Conservation (phyloP, 2,113 vertebrate genomes). For the Chinchilla lanigera region DNA sequence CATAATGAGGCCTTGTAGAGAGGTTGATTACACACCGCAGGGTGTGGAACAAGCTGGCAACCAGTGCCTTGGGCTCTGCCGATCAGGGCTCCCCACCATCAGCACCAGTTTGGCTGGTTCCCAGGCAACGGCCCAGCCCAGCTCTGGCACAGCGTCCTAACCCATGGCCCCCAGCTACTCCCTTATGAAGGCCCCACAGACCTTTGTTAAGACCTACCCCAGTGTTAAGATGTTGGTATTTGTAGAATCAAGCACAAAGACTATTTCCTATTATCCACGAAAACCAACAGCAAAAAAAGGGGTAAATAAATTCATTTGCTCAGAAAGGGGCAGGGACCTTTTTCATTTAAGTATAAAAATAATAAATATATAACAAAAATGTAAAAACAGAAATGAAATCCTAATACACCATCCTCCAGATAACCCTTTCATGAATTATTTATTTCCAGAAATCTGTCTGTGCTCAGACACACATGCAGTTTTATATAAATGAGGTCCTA, state of each 20-base stretch:
- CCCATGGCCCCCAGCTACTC: neutral
- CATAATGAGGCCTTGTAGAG: neutral
- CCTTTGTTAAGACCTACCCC: neutral
- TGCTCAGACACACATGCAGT: neutral
- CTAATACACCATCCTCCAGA: neutral
- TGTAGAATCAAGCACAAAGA: constrained; percentile 20
- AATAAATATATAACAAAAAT: neutral
- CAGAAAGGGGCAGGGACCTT: neutral
- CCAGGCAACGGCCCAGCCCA: neutral
- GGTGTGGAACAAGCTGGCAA: neutral
- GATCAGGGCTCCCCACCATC: neutral
- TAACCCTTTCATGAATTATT: neutral
- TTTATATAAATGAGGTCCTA: constrained; percentile 21
- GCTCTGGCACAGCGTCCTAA: neutral
- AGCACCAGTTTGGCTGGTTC: constrained; percentile 42
- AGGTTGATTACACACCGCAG: neutral
- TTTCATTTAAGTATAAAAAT: constrained; percentile 15
- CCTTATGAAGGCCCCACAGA: neutral
- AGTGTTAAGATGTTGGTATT: neutral
- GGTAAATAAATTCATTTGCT: neutral
- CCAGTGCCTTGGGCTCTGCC: constrained; percentile 34
- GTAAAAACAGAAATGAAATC: neutral
- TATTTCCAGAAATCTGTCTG: constrained; percentile 31
- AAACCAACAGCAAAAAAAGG: neutral
- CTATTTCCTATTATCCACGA: neutral